Percentiles rank a stretch among this genome's conserved stretches.
Evolutionary conservation across 2,888 invertebrate genomes (phyloP).

Genomic region (Ornithoptera priamus): DNA sequence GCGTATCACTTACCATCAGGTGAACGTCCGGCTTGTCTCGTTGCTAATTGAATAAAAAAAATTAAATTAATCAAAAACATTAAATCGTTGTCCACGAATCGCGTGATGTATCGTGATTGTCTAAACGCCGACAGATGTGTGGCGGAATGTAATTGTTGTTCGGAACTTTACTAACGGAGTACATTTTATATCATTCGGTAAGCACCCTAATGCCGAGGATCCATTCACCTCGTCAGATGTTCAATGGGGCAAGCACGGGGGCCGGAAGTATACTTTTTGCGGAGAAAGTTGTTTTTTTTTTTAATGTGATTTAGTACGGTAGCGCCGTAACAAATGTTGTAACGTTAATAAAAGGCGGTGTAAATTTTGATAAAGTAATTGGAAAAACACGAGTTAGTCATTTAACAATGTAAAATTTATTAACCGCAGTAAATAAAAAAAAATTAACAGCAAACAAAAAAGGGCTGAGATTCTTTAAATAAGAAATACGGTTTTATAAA

Average conservation of each 20-base stretch:
- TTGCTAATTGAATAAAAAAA: no score
- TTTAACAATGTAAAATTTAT: no score
- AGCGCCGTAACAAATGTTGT: constrained; percentile 42
- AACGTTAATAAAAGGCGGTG: background rate
- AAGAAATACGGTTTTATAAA: no score
- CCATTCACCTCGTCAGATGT: constrained; percentile 79
- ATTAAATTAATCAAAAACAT: constrained; percentile 40
- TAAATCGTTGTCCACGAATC: constrained; percentile 47
- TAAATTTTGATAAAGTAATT: no score
- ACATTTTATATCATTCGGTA: constrained; percentile 70
- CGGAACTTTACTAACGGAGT: constrained; percentile 65
- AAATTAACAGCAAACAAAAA: no score
- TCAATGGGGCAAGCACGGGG: constrained; percentile 65
- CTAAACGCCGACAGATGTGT: constrained; percentile 79
- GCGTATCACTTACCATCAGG: no score
- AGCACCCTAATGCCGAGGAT: constrained; percentile 62
- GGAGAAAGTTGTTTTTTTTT: constrained; percentile 53
- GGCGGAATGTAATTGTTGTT: constrained; percentile 77
- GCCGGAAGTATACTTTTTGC: constrained; percentile 65
- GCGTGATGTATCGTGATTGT: constrained; percentile 80
- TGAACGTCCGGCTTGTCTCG: no score
- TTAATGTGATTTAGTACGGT: constrained; percentile 53
- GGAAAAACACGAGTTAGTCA: no score
- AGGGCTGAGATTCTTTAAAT: no score
- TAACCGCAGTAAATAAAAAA: no score